Conservation (phyloP, 2,797 vertebrate genomes). For the Rachycentron canadum region DNA sequence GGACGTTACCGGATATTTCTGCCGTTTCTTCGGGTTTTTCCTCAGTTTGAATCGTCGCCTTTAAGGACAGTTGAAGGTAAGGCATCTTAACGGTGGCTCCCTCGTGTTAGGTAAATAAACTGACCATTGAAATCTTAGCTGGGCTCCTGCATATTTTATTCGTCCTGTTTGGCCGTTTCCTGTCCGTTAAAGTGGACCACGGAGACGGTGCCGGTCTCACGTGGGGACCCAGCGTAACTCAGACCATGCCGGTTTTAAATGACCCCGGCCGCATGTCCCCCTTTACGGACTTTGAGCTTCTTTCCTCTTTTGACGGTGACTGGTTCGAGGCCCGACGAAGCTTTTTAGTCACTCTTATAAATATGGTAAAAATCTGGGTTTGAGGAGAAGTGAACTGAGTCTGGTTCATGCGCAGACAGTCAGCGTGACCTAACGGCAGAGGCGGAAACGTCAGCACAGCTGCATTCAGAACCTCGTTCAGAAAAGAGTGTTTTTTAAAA, state of each 20-base stretch:
- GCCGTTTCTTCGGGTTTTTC: background rate
- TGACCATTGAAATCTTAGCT: background rate
- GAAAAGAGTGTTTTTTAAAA: background rate
- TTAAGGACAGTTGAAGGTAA: slow-evolving; percentile 52
- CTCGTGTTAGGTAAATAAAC: no score
- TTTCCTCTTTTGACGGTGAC: no score
- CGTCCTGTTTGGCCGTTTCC: rapidly evolving
- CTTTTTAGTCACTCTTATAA: background rate
- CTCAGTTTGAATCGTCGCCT: background rate
- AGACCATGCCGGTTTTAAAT: slow-evolving; percentile 64
- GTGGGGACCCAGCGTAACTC: slow-evolving; percentile 23
- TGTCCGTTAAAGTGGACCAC: rapidly evolving
- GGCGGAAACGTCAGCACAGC: rapidly evolving
- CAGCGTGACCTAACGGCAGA: background rate
- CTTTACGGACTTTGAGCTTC: background rate
- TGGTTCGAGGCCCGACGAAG: no score
- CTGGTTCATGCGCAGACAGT: background rate
- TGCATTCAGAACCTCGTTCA: slow-evolving; percentile 1
- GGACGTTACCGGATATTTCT: slow-evolving; percentile 56
- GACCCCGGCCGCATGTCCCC: slow-evolving; percentile 4
- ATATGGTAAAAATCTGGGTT: background rate
- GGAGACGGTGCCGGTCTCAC: slow-evolving; percentile 44
- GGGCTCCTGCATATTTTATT: no score
- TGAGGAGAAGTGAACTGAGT: background rate
- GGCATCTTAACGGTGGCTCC: background rate